Evolutionary conservation across 2,797 vertebrate genomes (phyloP).

Genomic region (Menidia menidia): DNA sequence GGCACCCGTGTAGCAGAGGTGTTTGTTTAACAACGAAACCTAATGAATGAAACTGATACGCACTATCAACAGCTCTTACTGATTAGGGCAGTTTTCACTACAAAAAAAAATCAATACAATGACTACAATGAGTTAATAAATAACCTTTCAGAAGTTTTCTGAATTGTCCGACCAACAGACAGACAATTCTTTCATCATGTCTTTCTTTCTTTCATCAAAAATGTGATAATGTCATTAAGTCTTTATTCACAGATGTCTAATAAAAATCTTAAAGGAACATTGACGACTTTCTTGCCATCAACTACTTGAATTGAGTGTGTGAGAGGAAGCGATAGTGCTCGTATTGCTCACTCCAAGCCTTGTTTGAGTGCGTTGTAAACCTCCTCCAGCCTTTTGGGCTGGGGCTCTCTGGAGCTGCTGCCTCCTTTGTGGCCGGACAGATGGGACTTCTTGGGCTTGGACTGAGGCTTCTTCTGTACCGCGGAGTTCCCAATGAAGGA

Average conservation of each 20-base stretch:
- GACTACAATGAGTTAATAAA: too few relatives aligned
- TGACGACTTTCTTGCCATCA: too few relatives aligned
- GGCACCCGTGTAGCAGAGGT: neutral
- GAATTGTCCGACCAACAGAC: too few relatives aligned
- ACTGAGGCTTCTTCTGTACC: conserved; percentile 92
- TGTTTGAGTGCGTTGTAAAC: conserved; percentile 91
- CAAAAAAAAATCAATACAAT: neutral
- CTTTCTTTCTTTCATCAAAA: too few relatives aligned
- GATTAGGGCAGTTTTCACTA: too few relatives aligned
- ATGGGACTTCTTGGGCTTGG: conserved; percentile 95
- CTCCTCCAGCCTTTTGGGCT: conserved; percentile 93
- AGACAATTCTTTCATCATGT: too few relatives aligned
- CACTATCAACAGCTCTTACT: too few relatives aligned
- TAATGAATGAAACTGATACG: too few relatives aligned
- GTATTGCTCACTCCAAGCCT: conserved; percentile 90
- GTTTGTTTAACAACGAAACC: neutral
- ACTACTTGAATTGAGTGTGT: neutral
- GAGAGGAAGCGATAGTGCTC: neutral
- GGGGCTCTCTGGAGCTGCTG: conserved; percentile 90
- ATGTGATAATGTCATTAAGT: too few relatives aligned
- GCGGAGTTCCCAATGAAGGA: conserved; percentile 96
- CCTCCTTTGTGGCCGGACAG: conserved; percentile 91
- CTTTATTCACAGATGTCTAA: too few relatives aligned
- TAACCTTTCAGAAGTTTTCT: too few relatives aligned
- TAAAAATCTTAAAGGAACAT: too few relatives aligned